These are phyloP conservation scores for Thaumatotibia leucotreta DNA, from an alignment of 1,140 invertebrate genomes.

Conservation along the genomic window DNA sequence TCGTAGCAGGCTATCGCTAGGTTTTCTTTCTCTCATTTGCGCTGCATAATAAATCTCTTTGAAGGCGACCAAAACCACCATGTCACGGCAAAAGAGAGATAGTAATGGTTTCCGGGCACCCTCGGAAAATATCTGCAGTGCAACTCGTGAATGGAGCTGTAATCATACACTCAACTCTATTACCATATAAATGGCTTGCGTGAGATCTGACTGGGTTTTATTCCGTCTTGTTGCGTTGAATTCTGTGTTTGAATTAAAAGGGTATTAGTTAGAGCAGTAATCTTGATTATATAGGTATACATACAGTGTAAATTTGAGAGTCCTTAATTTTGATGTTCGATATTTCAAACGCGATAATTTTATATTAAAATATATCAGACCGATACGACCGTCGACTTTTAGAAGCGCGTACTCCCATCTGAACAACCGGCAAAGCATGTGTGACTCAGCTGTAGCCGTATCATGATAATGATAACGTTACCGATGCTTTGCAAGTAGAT, in stretches of 20 bases:
- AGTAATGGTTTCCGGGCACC: neutral
- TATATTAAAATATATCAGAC: too few species aligned
- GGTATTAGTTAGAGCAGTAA: neutral
- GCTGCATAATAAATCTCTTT: neutral
- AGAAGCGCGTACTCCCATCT: too few species aligned
- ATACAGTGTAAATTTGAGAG: neutral
- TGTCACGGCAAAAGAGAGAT: constrained; percentile 4
- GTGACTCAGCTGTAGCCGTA: too few species aligned
- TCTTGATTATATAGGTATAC: neutral
- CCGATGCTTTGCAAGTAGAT: too few species aligned
- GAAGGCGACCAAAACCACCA: constrained; percentile 5
- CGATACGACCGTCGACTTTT: too few species aligned
- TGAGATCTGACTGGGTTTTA: neutral
- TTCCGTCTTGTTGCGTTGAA: constrained; percentile 5
- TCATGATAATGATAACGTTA: too few species aligned
- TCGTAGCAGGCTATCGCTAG: too few species aligned
- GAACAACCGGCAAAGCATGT: too few species aligned
- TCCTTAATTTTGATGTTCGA: neutral
- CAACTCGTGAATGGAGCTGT: neutral
- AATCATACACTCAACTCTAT: constrained; percentile 5
- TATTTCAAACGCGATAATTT: too few species aligned
- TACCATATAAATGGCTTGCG: constrained; percentile 4
- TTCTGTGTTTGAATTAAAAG: too few species aligned
- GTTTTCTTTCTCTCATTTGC: neutral
- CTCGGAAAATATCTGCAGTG: constrained; percentile 3